A percentile compares a stretch with the other conserved stretches of the same genome.
These are phyloP conservation scores for Elephas maximus DNA, from an alignment of 2,113 vertebrate genomes.

Conservation along the genomic window DNA sequence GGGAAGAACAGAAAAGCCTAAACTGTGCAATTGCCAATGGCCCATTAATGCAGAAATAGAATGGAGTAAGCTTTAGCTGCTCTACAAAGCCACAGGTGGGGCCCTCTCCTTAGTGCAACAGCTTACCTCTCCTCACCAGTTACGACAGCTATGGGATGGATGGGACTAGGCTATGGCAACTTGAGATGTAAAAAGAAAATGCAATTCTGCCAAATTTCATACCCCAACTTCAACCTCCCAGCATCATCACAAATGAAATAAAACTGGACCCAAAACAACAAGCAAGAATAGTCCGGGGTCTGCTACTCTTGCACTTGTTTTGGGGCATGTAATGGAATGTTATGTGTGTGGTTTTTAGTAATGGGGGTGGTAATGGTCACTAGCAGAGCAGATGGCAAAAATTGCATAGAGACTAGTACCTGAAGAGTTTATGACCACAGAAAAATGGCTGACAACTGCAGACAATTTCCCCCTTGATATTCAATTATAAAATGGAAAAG, in stretches of 20 bases:
- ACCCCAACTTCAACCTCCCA: conserved; percentile 80
- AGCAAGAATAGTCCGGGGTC: conserved; percentile 80
- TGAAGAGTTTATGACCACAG: conserved; percentile 84
- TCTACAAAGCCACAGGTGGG: conserved; percentile 28
- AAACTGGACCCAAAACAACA: conserved; percentile 84
- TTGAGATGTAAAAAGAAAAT: conserved; percentile 71
- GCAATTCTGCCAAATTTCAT: conserved; percentile 64
- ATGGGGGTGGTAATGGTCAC: conserved; percentile 86
- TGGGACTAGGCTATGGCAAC: conserved; percentile 68
- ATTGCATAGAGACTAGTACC: conserved; percentile 81
- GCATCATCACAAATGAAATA: conserved; percentile 79
- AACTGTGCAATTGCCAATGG: conserved; percentile 77
- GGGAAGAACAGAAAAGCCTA: conserved; percentile 78
- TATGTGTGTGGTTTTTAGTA: conserved; percentile 82
- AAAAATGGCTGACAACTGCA: conserved; percentile 85
- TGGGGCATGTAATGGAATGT: conserved; percentile 87
- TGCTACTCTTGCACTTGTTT: conserved; percentile 86
- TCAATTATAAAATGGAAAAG: conserved; percentile 65
- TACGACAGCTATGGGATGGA: conserved; percentile 16
- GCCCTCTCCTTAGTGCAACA: conserved; percentile 34
- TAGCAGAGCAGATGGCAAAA: conserved; percentile 87
- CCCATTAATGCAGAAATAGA: conserved; percentile 81
- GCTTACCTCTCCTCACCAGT: conserved; percentile 64
- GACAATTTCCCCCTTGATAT: conserved; percentile 67
- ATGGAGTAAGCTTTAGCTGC: conserved; percentile 68